These are phyloP conservation scores for Agrochola litura DNA, from an alignment of 2,888 invertebrate genomes.

Conservation along the genomic window DNA sequence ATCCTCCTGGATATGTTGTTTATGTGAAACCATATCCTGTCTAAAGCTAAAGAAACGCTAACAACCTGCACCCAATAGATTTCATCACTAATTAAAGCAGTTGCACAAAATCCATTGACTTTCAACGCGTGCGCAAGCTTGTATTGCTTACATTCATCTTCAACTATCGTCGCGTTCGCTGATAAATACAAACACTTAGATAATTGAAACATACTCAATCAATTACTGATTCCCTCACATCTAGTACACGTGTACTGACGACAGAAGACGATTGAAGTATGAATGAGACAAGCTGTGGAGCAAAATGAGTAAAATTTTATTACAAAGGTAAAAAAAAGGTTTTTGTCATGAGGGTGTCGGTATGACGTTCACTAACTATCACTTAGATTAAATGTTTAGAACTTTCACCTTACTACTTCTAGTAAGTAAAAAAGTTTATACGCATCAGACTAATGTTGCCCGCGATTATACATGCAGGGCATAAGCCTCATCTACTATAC, in stretches of 20 bases:
- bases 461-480: not conserved
- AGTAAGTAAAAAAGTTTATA: too few relatives aligned
- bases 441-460: not conserved
- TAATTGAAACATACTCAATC: conserved; percentile 59
- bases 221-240: conserved; percentile 54
- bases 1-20: not conserved
- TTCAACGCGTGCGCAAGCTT: conserved; percentile 51
- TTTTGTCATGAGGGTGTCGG: not conserved
- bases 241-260: conserved; percentile 52
- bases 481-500: not conserved
- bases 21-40: not conserved
- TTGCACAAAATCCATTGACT: conserved; percentile 47
- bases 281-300: conserved; percentile 26
- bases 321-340: not conserved
- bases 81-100: conserved; percentile 50
- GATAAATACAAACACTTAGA: conserved; percentile 62
- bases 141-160: conserved; percentile 45
- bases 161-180: conserved; percentile 52
- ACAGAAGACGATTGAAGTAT: conserved; percentile 49
- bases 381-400: not conserved
- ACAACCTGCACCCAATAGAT: conserved; percentile 18
- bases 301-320: not conserved
- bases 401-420: not conserved
- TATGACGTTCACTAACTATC: not conserved
- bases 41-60: not conserved